Conservation (phyloP, 2,113 vertebrate species). For the Leptobrachium leishanense region DNA sequence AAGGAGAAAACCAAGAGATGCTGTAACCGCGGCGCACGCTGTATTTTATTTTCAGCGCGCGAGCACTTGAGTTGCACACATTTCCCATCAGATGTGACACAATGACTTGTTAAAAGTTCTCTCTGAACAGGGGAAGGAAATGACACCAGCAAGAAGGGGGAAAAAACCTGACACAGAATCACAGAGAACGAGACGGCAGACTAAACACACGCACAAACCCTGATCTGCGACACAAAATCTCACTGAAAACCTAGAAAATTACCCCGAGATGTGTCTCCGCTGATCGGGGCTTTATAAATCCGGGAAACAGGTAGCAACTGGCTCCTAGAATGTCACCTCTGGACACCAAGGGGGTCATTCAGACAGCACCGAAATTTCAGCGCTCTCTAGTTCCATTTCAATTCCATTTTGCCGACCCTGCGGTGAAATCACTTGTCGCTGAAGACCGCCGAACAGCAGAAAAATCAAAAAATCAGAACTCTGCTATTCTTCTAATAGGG, state of each 20-base stretch:
- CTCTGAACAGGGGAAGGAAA: conserved; percentile 13
- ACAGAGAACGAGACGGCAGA: neutral
- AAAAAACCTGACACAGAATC: neutral
- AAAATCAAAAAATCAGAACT: no score
- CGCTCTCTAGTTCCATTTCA: no score
- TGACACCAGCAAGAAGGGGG: neutral
- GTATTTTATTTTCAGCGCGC: neutral
- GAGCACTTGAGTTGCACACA: neutral
- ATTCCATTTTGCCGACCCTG: no score
- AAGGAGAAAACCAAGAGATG: neutral
- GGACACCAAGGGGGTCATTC: no score
- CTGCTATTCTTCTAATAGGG: no score
- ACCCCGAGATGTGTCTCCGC: neutral
- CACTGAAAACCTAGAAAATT: neutral
- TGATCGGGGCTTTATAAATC: no score
- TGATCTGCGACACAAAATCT: neutral
- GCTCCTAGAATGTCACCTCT: no score
- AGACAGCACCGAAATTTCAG: no score
- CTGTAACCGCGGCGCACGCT: neutral
- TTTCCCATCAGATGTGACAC: neutral
- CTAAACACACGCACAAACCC: neutral
- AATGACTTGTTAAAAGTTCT: neutral
- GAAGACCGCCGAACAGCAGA: no score
- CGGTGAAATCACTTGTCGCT: no score
- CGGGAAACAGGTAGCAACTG: no score